phyloP scores from a whole-genome alignment of 2,888 invertebrate species.

The Sinodicranocentrus sp. region DNA sequence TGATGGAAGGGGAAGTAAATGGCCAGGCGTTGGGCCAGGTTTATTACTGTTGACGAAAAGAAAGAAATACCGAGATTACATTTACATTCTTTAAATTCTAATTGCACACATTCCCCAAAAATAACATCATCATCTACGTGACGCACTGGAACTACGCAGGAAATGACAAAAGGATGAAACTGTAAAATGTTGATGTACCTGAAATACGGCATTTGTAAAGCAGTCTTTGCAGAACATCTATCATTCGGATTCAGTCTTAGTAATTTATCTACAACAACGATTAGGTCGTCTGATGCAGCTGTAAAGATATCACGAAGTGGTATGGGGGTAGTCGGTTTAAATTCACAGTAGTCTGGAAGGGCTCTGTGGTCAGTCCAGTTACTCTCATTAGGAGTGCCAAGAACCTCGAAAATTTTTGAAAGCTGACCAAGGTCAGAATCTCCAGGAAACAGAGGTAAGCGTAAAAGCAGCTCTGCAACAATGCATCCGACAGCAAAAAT shows the following conservation, averaged over 20 bases:
- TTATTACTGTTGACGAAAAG: conserved; percentile 83
- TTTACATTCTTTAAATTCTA: too few relatives aligned
- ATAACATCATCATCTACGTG: too few relatives aligned
- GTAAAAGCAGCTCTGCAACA: conserved; percentile 93
- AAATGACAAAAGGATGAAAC: conserved; percentile 78
- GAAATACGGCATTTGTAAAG: conserved; percentile 94
- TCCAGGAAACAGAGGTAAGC: conserved; percentile 96
- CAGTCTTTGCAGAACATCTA: conserved; percentile 89
- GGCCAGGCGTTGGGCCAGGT: conserved; percentile 91
- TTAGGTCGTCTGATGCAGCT: conserved; percentile 94
- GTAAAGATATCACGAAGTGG: conserved; percentile 95
- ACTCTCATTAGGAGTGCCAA: conserved; percentile 95
- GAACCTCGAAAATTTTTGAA: conserved; percentile 94
- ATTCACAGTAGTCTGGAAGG: conserved; percentile 93
- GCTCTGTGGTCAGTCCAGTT: conserved; percentile 86
- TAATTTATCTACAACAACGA: conserved; percentile 88
- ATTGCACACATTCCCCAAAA: too few relatives aligned
- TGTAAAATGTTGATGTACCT: conserved; percentile 86
- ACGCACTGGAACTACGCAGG: too few relatives aligned
- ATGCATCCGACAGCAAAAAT: conserved; percentile 99
- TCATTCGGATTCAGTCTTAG: conserved; percentile 90
- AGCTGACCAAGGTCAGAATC: conserved; percentile 98
- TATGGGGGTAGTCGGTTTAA: conserved; percentile 87
- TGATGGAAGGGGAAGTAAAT: conserved; percentile 89
- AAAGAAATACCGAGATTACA: neutral